Base-by-base conservation (phyloP, 2,888 invertebrate genomes). In the Andrena flavipes region DNA sequence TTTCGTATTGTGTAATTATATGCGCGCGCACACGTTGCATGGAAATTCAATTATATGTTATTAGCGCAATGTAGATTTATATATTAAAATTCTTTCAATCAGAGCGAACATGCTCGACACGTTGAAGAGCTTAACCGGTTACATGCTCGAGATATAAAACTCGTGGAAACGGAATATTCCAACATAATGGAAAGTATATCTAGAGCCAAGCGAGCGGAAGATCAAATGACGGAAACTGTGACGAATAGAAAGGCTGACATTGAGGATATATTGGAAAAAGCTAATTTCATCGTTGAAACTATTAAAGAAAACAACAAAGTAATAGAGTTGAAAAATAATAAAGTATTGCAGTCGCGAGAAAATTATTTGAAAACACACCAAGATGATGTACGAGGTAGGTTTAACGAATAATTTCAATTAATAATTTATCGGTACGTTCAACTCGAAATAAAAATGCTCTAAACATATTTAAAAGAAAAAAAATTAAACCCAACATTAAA, bases 131-230 rank as follows among this genome's bases (percentile, higher is more conserved):
- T 92, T 71, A 86, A 87, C 6, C 79, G 87, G 49, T 88, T 91
- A 29, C 92, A 93, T 80, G 83, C 85, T 6, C 87, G 84, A 29
- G 92, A 90, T 84, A 67, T 92, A 62, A 84, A 87, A 80, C 69
- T 92, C 23, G 48, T 94, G 2, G 91, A 92, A 82, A 92, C 87
- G 35, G 92, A 93, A 71, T 91, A 93, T 76, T 79, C 84, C 13
- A 91, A 92, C 82, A 91, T 88, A 5, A 91, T 93, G 60, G 90
- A 92, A 77, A 91, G 87, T 68, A 91, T 93, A 84, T 87, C 90
- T 10, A 91, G 87, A 83, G 90, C 91, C 33, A 93, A 93, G 84
- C 89, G 92, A 42, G 69, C 89, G 5, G 93, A 94, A 79, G 87
- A 90, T 76, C 73, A 86, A 70, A 90, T 91, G 23, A 84, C 93